Percentiles rank a stretch among this genome's conserved stretches.
phyloP scores from a whole-genome alignment of 2,797 vertebrate species.

The Mallotus villosus region DNA sequence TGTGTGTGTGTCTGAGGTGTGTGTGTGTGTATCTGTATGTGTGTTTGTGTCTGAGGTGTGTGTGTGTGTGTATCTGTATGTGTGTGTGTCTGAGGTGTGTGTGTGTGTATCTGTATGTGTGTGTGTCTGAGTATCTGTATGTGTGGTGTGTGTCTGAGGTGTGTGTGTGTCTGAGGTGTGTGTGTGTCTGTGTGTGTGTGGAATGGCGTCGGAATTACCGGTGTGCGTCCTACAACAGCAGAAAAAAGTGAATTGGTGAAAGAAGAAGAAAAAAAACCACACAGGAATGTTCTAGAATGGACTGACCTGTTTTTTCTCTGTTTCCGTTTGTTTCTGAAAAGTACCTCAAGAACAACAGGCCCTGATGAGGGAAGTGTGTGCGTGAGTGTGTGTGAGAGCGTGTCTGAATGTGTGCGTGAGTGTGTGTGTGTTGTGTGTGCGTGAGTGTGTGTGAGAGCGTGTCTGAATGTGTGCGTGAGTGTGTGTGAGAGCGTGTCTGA shows the following conservation, averaged over 20 bases:
- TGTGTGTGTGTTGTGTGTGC: constrained; percentile 6
- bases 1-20: no score
- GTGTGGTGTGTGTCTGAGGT: no score
- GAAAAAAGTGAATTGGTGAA: no score
- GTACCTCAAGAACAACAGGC: constrained; percentile 42
- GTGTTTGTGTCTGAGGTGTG: no score
- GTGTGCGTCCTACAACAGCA: constrained; percentile 29
- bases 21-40: constrained; percentile 2
- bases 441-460: constrained; percentile 25
- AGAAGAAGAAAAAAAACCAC: constrained; percentile 48
- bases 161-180: no score
- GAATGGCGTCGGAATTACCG: constrained; percentile 45
- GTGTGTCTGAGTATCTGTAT: neutral
- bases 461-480: constrained; percentile 12
- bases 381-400: constrained; percentile 23
- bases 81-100: neutral
- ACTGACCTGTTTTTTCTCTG: constrained; percentile 52
- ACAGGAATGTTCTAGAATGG: constrained; percentile 35
- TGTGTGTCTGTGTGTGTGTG: constrained; percentile 8
- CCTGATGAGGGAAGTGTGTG: constrained; percentile 22
- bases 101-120: neutral
- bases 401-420: constrained; percentile 29
- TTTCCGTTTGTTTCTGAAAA: constrained; percentile 34
- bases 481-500: constrained; percentile 5
- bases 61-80: constrained; percentile 2